These are phyloP conservation scores for Tragelaphus buxtoni DNA, from an alignment of 2,113 vertebrate genomes.

Conservation along the genomic window DNA sequence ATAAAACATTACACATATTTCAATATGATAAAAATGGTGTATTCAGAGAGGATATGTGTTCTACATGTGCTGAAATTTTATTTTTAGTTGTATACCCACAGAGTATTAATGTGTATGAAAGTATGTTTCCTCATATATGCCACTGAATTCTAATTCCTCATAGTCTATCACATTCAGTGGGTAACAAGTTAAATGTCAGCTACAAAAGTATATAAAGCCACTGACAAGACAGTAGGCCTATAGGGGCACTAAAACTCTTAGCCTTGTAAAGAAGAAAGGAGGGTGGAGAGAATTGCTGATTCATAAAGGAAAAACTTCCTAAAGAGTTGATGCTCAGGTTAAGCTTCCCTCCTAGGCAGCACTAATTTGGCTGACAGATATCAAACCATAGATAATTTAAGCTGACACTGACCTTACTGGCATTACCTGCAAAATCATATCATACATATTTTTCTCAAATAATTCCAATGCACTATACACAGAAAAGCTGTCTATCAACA, in stretches of 20 bases:
- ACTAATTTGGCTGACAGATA: conserved; percentile 74
- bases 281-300: conserved; percentile 48
- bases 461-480: conserved; percentile 30
- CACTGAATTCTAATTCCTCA: neutral
- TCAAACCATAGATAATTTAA: conserved; percentile 71
- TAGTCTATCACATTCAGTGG: neutral
- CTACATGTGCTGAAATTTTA: conserved; percentile 1
- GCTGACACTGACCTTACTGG: conserved; percentile 71
- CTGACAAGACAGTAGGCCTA: neutral
- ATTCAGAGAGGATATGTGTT: neutral
- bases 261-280: conserved; percentile 13
- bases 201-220: neutral
- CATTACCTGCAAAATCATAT: conserved; percentile 45
- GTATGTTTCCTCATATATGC: neutral
- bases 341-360: conserved; percentile 33
- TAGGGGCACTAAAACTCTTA: neutral
- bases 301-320: conserved; percentile 53
- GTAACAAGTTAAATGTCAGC: neutral
- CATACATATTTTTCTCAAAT: conserved; percentile 60
- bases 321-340: conserved; percentile 51
- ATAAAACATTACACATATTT: conserved; percentile 31
- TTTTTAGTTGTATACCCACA: neutral
- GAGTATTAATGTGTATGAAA: neutral
- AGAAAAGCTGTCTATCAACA: neutral
- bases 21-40: neutral